Conservation (phyloP, 2,888 invertebrate genomes). For the Linhomoeus sp. region DNA sequence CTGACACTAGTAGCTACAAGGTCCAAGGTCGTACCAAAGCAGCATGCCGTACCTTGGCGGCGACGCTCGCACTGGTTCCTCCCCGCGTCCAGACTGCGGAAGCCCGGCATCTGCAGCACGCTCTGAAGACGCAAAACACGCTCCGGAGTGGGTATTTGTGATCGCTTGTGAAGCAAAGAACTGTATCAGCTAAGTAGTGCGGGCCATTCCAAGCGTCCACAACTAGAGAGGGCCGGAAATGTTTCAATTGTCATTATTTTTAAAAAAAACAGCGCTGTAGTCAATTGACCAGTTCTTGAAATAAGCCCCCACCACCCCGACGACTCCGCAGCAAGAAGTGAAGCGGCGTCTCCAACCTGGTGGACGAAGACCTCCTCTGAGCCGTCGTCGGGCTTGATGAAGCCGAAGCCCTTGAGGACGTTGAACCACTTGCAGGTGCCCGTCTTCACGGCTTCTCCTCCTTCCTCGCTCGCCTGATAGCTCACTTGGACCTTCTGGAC, state of each 20-base stretch:
- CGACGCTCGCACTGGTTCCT: slow-evolving; percentile 69
- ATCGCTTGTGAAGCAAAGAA: too few species aligned
- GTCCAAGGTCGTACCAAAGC: too few species aligned
- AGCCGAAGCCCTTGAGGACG: slow-evolving; percentile 83
- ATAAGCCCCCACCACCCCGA: too few species aligned
- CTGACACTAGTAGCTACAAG: too few species aligned
- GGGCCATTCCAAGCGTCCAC: neutral
- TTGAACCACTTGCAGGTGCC: slow-evolving; percentile 88
- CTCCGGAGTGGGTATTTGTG: too few species aligned
- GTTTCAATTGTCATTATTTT: too few species aligned
- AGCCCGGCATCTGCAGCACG: slow-evolving; percentile 71
- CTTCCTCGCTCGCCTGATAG: too few species aligned
- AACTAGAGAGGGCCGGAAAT: too few species aligned
- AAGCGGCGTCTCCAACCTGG: slow-evolving; percentile 44
- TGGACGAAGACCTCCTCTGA: slow-evolving; percentile 80
- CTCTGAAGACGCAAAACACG: slow-evolving; percentile 44
- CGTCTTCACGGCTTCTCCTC: neutral
- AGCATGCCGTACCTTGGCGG: slow-evolving; percentile 57
- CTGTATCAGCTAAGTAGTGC: too few species aligned
- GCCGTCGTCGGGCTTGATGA: slow-evolving; percentile 70
- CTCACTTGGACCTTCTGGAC: too few species aligned
- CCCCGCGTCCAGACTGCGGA: slow-evolving; percentile 64
- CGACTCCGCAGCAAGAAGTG: neutral
- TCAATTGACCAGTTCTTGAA: too few species aligned
- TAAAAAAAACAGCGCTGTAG: too few species aligned